Base-by-base conservation (phyloP, 2,113 vertebrate species). In the Pachypanchax playfairii region DNA sequence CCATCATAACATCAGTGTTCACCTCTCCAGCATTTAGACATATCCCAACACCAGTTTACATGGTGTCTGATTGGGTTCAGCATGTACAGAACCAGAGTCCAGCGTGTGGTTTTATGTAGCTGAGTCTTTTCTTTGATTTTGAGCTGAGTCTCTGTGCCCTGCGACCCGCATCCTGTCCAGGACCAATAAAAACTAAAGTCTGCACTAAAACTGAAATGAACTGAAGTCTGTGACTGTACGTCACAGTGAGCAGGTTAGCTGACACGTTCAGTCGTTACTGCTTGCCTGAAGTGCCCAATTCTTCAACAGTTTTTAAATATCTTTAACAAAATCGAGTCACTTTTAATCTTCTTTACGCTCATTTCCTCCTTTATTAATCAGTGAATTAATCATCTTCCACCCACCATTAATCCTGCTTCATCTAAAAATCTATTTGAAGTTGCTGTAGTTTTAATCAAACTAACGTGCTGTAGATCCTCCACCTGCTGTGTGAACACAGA, bases 241-340 rank as follows among this genome's bases (percentile, higher is more conserved):
- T 29, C 28, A n/a, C 29, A 44, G 22, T 55, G 24, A 22, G 28
- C 17, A 35, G 49, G 17, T 55, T 31, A 33, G 35, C 21, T 3
- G 15, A 26, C 33, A 49, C 21, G 14, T 11, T 25, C 12, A 44
- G 18, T 51, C 53, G 13, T 66, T 72, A 56, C 39, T 75, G 87
- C 77, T 83, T 60, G 71, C 67, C 85, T 88, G 55, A 63, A 75
- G 49, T 75, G 75, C 56, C 36, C 11, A 76, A 48, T 36, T 41
- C 1, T 39, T 80, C 59, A 64, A 65, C 46, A 41, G 21, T 77
- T 24, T 68, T 59, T 6, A 36, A 49, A 65, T 55, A 44, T 48
- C 12, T 36, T n/a, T 71, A 56, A 77, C 57, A 17, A 26, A 43
- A 57, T 35, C 2, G 58, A 26, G 35, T 39, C 28, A 15, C n/a